Conservation (phyloP, 1,140 invertebrate species). For the Monomorium pharaonis region DNA sequence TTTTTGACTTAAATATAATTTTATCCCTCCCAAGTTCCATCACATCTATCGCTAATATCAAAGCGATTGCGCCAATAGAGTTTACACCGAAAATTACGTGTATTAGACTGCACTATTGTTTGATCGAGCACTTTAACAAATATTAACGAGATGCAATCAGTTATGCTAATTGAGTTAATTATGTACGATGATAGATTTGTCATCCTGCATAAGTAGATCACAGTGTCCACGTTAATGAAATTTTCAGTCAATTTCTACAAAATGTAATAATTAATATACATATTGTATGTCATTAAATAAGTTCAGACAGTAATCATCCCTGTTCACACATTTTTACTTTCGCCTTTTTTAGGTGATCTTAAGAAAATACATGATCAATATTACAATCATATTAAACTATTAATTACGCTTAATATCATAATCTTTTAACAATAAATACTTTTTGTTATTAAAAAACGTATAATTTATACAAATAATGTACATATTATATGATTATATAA, state of each 20-base stretch:
- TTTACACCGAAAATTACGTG: slow-evolving; percentile 30
- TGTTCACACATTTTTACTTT: neutral
- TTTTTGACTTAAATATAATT: neutral
- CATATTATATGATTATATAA: neutral
- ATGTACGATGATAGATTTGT: slow-evolving; percentile 1
- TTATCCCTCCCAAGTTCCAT: neutral
- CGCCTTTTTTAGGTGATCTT: neutral
- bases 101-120: neutral
- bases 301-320: neutral
- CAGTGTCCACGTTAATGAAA: neutral
- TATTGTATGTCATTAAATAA: neutral
- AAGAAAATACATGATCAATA: neutral
- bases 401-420: neutral
- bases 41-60: neutral
- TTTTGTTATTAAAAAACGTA: neutral
- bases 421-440: neutral
- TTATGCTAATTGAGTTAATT: slow-evolving; percentile 45
- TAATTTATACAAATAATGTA: neutral
- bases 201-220: neutral
- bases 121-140: slow-evolving; percentile 27
- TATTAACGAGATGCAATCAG: slow-evolving; percentile 22
- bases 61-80: neutral
- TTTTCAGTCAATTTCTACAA: neutral
- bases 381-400: neutral
- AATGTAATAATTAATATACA: slow-evolving; percentile 11